Evolutionary conservation across 2,113 vertebrate species (phyloP), one percentile per base, ranked within the genome.

Genomic region (Guaruba guarouba): DNA sequence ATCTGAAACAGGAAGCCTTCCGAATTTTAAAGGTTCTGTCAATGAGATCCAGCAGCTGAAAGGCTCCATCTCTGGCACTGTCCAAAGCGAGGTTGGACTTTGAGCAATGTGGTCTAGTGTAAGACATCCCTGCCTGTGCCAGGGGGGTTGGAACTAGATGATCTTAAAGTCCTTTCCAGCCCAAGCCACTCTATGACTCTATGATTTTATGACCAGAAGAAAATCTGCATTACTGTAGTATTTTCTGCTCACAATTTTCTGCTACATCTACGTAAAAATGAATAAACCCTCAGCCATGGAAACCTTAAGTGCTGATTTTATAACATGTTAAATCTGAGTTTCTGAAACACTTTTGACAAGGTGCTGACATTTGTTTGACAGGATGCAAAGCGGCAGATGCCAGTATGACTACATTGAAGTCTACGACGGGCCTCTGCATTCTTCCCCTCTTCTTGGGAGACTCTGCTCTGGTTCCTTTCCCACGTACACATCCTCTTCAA

Each of bases 401-500:
- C 43, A 16, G 48, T 31, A 88, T 1, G 98, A 98, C 74, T 98
- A 97, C 5, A 4, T 98, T 4, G 96, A 98, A 59, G 67, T 98
- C 49, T 98, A 97, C 0, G 97, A 98, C 0, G 98, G 98, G 6
- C 97, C 97, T 55, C 41, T n/a, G 31, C 94, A 75, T 39, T 96
- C 88, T 25, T 98, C 97, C 13, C 88, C 81, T 0, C 91, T 96
- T 74, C 93, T 98, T 7, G 93, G 93, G 46, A 97, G 92, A 12
- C 61, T 98, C 44, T 98, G 98, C 28, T 54, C 94, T 19, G 96
- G 97, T 13, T 74, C 62, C 13, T 49, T 57, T 9, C 48, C 41
- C 43, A 96, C 95, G 0, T 98, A 97, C 25, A 96, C 71, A 1
- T 98, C 98, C 4, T 96, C 97, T 6, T 98, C 97, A 10, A 98